A percentile compares a stretch with the other conserved stretches of the same genome.
Conservation (phyloP, 2,113 vertebrate genomes). For the Chrysemys picta region DNA sequence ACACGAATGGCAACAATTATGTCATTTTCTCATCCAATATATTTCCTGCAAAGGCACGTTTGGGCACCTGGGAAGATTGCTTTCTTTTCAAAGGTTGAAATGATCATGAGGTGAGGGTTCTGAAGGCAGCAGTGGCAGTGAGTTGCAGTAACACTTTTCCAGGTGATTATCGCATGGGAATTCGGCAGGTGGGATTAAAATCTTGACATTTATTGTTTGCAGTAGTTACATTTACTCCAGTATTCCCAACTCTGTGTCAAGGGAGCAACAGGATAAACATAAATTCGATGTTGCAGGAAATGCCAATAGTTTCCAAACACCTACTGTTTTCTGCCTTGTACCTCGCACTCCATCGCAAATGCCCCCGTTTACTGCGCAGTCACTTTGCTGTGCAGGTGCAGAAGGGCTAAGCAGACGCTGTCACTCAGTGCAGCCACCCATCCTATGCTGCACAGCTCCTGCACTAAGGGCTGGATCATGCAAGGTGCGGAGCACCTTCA, state of each 20-base stretch:
- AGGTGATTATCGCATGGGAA: not conserved
- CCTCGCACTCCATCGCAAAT: not conserved
- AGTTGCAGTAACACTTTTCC: not conserved
- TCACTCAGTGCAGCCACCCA: not conserved
- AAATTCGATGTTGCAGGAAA: not conserved
- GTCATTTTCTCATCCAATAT: not conserved
- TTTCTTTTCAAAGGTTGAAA: not conserved
- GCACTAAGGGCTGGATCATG: not conserved
- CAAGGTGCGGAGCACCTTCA: not conserved
- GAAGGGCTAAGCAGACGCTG: not conserved
- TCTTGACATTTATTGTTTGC: too few relatives aligned
- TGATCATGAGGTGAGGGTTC: not conserved
- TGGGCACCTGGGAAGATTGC: not conserved
- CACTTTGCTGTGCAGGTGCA: not conserved
- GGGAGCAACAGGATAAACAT: not conserved
- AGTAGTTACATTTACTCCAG: too few relatives aligned
- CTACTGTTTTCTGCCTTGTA: not conserved
- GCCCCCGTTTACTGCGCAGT: not conserved
- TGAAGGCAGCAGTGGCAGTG: not conserved
- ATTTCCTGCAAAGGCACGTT: accelerated
- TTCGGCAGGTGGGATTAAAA: not conserved
- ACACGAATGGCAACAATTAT: accelerated
- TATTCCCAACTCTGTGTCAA: not conserved
- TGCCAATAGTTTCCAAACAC: not conserved
- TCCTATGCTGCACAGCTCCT: too few relatives aligned